These are phyloP conservation scores for Drosophila elegans DNA, from an alignment of 1,140 invertebrate species.

Conservation along the genomic window DNA sequence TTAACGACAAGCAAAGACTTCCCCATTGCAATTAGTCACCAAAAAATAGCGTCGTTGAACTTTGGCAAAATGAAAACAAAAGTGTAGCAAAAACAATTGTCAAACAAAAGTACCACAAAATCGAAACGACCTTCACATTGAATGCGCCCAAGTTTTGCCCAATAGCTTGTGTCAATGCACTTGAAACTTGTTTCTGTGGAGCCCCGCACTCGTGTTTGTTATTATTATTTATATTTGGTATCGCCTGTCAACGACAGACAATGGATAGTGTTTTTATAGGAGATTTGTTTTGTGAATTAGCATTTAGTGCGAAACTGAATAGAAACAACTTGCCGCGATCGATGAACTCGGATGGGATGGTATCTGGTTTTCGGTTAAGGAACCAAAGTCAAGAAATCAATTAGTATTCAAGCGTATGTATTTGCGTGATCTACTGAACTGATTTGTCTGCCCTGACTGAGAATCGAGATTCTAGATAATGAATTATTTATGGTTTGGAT, in stretches of 20 bases:
- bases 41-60: constrained; percentile 58
- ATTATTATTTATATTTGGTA: constrained; percentile 71
- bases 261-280: constrained; percentile 55
- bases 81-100: constrained; percentile 45
- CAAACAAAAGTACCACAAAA: constrained; percentile 29
- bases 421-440: constrained; percentile 45
- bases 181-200: constrained; percentile 53
- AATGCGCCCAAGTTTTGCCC: constrained; percentile 52
- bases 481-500: constrained; percentile 10
- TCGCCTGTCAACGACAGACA: constrained; percentile 55
- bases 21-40: constrained; percentile 70
- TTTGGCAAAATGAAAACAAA: constrained; percentile 36
- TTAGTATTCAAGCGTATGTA: constrained; percentile 30
- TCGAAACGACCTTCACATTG: constrained; percentile 73
- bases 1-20: constrained; percentile 54
- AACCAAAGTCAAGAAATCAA: constrained; percentile 47
- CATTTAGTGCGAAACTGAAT: constrained; percentile 55
- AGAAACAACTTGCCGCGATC: constrained; percentile 49
- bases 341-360: constrained; percentile 63
- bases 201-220: constrained; percentile 39
- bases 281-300: constrained; percentile 60
- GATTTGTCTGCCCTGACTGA: constrained; percentile 39
- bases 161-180: constrained; percentile 67
- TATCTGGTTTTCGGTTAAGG: constrained; percentile 59
- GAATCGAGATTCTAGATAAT: constrained; percentile 12